Percentiles rank a stretch among this genome's conserved stretches.
phyloP scores from a whole-genome alignment of 2,797 vertebrate genomes.

The Sarcophilus harrisii region DNA sequence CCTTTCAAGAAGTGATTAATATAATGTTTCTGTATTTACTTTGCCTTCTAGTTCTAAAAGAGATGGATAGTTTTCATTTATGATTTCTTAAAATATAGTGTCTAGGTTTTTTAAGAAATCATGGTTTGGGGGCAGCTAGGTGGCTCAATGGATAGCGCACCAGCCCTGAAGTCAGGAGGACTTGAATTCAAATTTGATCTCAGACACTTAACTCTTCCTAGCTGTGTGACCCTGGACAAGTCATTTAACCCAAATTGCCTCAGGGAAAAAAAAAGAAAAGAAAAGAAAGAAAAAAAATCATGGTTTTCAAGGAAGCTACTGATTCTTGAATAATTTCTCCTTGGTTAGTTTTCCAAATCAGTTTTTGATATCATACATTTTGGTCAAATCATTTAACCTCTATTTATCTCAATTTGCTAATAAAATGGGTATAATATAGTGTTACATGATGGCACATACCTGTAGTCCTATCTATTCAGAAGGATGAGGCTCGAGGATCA shows the following conservation, averaged over 20 bases:
- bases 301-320: not conserved
- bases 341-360: not conserved
- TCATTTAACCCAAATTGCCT: no score
- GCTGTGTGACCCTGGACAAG: no score
- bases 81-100: not conserved
- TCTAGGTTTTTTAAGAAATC: not conserved
- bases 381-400: not conserved
- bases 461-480: not conserved
- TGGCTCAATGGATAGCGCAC: no score
- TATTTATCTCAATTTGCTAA: not conserved
- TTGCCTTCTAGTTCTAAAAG: not conserved
- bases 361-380: no score
- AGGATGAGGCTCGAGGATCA: not conserved
- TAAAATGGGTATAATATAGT: not conserved
- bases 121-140: not conserved
- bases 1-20: not conserved
- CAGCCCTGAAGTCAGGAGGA: no score
- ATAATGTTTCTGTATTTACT: not conserved
- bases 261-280: no score
- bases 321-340: not conserved
- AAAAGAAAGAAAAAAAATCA: not conserved
- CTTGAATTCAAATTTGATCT: no score
- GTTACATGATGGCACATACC: no score
- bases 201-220: no score
- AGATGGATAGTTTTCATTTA: not conserved